These are phyloP conservation scores for Dunckerocampus dactyliophorus DNA, from an alignment of 2,113 vertebrate species.

Conservation along the genomic window DNA sequence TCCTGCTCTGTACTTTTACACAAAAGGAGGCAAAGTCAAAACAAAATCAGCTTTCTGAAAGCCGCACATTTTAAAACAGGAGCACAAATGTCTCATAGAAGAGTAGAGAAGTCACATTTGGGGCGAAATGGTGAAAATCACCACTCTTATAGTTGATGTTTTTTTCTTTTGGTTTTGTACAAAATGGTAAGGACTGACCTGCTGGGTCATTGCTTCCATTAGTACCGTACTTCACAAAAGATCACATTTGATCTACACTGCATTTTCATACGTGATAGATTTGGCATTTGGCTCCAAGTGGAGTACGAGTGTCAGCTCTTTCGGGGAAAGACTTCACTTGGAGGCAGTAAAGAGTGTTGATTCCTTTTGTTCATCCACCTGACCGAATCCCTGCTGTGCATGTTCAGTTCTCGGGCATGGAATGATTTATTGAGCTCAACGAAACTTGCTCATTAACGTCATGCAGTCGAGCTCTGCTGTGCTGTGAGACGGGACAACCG, in stretches of 20 bases:
- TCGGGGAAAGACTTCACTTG: no score
- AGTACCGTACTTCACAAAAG: background rate
- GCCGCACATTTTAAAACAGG: constrained; percentile 27
- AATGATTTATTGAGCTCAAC: no score
- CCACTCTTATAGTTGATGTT: background rate
- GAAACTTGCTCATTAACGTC: no score
- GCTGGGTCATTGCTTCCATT: background rate
- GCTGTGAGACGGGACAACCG: no score
- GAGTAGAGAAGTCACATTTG: constrained; percentile 18
- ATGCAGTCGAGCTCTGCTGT: no score
- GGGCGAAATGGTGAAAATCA: constrained; percentile 11
- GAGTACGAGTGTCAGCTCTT: background rate
- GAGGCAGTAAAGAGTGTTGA: background rate
- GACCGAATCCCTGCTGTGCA: no score
- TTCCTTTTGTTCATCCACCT: no score
- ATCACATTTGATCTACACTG: background rate
- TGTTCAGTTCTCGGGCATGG: no score
- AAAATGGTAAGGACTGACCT: background rate
- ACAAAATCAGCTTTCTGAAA: constrained; percentile 20
- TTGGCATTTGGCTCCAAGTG: constrained; percentile 4
- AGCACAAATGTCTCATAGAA: constrained; percentile 4
- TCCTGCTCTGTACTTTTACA: constrained; percentile 29
- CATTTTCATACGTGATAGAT: background rate
- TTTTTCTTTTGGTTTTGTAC: background rate
- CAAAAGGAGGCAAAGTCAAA: constrained; percentile 9